These are phyloP conservation scores for Phasia obesa DNA, from an alignment of 2,888 invertebrate species.

Conservation along the genomic window DNA sequence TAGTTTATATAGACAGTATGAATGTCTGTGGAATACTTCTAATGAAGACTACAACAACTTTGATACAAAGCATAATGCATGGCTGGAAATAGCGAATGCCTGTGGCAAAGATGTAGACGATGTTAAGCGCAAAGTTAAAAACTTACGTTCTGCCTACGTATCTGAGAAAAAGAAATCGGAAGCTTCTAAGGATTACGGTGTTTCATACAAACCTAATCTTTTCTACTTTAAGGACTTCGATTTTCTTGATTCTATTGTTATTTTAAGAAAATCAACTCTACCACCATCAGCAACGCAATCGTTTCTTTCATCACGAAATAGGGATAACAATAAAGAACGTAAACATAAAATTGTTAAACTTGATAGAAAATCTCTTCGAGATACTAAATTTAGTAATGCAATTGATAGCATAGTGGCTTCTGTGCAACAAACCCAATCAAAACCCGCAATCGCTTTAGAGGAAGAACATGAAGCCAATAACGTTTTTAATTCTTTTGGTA, in stretches of 20 bases:
- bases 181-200: conserved; percentile 31
- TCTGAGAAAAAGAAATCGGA: conserved; percentile 71
- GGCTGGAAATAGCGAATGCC: conserved; percentile 60
- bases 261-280: conserved; percentile 42
- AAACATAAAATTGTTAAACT: conserved; percentile 50
- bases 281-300: conserved; percentile 8
- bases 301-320: neutral
- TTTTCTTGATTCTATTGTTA: conserved; percentile 63
- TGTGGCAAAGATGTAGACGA: conserved; percentile 59
- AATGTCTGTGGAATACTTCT: conserved; percentile 71
- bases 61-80: conserved; percentile 65
- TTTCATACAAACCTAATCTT: conserved; percentile 55
- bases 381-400: conserved; percentile 52
- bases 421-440: conserved; percentile 8
- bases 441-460: neutral
- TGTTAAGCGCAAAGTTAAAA: conserved; percentile 71
- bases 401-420: conserved; percentile 60
- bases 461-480: conserved; percentile 32
- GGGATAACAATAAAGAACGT: conserved; percentile 4
- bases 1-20: conserved; percentile 62
- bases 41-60: conserved; percentile 66
- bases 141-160: conserved; percentile 69
- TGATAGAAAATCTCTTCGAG: conserved; percentile 52
- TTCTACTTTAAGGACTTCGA: conserved; percentile 68
- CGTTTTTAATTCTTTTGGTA: conserved; percentile 65